These are phyloP conservation scores for Heliconius aoede DNA, from an alignment of 2,888 invertebrate species.

Conservation along the genomic window DNA sequence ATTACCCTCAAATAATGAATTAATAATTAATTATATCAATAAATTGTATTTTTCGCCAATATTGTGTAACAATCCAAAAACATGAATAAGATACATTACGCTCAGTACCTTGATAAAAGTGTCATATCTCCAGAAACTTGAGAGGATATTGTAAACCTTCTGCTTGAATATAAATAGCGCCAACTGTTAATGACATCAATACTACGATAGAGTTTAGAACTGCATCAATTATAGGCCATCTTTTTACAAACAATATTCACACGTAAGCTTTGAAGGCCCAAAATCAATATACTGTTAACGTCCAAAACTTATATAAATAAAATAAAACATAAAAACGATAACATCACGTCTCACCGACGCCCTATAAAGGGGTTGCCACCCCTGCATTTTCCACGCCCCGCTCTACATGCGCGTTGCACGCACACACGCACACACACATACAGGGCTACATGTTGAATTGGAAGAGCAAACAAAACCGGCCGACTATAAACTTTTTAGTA, in stretches of 20 bases:
- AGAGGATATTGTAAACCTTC: not conserved
- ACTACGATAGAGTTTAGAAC: not conserved
- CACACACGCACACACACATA: conserved; percentile 46
- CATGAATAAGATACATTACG: not conserved
- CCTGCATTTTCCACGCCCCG: conserved; percentile 58
- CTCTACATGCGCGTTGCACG: conserved; percentile 62
- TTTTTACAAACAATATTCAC: not conserved
- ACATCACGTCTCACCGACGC: conserved; percentile 53
- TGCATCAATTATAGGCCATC: too few relatives aligned
- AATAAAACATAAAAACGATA: conserved; percentile 32
- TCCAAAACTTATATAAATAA: conserved; percentile 6
- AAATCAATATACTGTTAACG: conserved; percentile 3
- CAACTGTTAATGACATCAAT: not conserved
- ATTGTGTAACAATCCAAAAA: not conserved
- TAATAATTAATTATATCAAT: too few relatives aligned
- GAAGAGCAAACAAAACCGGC: conserved; percentile 52
- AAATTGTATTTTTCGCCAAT: not conserved
- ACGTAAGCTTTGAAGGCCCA: not conserved
- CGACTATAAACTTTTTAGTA: conserved; percentile 46
- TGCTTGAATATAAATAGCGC: not conserved
- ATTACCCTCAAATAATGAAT: not conserved
- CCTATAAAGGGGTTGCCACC: conserved; percentile 64
- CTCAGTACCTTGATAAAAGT: not conserved
- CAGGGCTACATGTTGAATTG: conserved; percentile 51
- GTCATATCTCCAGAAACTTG: not conserved